These are phyloP conservation scores for Meliscaeva auricollis DNA, from an alignment of 2,888 invertebrate genomes.

Conservation along the genomic window DNA sequence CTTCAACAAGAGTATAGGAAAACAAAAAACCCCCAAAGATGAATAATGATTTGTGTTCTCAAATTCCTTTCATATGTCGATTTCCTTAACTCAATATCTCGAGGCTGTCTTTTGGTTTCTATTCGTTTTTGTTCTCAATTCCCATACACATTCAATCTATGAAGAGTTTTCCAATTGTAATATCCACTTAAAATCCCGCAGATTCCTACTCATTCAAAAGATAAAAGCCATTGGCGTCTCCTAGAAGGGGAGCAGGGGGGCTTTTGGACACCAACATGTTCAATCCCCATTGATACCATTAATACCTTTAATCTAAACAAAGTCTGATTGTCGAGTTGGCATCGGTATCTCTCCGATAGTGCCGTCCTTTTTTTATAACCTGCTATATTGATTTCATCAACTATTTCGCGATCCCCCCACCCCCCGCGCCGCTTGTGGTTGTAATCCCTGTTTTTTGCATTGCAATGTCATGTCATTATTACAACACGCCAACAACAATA, in stretches of 20 bases:
- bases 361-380: too few species aligned
- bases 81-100: slow-evolving; percentile 56
- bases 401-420: neutral
- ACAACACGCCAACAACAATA: slow-evolving; percentile 81
- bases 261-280: too few species aligned
- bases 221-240: neutral
- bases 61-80: slow-evolving; percentile 65
- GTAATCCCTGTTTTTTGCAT: slow-evolving; percentile 77
- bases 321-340: too few species aligned
- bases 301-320: too few species aligned
- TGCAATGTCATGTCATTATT: slow-evolving; percentile 85
- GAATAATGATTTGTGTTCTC: slow-evolving; percentile 57
- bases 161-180: slow-evolving; percentile 38
- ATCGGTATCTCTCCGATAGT: too few species aligned
- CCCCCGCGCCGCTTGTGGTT: neutral
- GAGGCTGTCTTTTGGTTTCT: slow-evolving; percentile 27
- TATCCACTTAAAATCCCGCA: slow-evolving; percentile 46
- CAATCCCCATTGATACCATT: too few species aligned
- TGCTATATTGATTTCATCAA: neutral
- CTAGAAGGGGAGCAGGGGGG: too few species aligned
- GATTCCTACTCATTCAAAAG: slow-evolving; percentile 30
- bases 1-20: neutral
- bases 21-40: slow-evolving; percentile 20
- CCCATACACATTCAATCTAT: neutral
- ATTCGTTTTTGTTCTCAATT: neutral